A percentile compares a stretch with the other conserved stretches of the same genome.
Evolutionary conservation across 2,113 vertebrate species (phyloP).

Genomic region (Bufo gargarizans): DNA sequence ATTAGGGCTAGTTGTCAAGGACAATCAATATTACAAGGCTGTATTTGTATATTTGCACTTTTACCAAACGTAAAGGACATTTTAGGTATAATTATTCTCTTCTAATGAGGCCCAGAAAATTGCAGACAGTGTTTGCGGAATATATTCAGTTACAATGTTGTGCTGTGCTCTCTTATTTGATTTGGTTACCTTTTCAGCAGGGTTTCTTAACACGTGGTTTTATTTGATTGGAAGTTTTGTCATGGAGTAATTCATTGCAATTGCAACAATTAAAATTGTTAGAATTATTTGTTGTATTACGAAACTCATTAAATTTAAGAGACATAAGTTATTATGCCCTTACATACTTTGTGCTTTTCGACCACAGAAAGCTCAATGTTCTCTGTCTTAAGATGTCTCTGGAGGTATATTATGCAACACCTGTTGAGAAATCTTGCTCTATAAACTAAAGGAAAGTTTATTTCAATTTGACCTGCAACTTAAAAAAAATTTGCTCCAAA

Average conservation of each 20-base stretch:
- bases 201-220: neutral
- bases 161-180: too few species aligned
- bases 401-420: neutral
- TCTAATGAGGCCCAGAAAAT: neutral
- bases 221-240: neutral
- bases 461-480: neutral
- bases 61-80: neutral
- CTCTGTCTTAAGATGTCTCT: neutral
- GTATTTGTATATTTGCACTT: slow-evolving; percentile 13
- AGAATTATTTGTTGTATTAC: neutral
- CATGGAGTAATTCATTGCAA: too few species aligned
- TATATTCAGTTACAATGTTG: neutral
- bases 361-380: neutral
- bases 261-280: too few species aligned
- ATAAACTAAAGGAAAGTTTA: neutral
- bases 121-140: neutral
- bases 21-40: slow-evolving; percentile 57
- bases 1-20: slow-evolving; percentile 60
- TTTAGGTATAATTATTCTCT: slow-evolving; percentile 17
- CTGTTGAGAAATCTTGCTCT: neutral
- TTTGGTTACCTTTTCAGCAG: too few species aligned
- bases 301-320: neutral
- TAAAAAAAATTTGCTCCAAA: neutral
- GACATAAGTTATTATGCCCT: neutral
- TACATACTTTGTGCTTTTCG: neutral